Percentiles rank a stretch among this genome's conserved stretches.
Conservation (phyloP, 2,113 vertebrate genomes). For the Electrona antarctica region DNA sequence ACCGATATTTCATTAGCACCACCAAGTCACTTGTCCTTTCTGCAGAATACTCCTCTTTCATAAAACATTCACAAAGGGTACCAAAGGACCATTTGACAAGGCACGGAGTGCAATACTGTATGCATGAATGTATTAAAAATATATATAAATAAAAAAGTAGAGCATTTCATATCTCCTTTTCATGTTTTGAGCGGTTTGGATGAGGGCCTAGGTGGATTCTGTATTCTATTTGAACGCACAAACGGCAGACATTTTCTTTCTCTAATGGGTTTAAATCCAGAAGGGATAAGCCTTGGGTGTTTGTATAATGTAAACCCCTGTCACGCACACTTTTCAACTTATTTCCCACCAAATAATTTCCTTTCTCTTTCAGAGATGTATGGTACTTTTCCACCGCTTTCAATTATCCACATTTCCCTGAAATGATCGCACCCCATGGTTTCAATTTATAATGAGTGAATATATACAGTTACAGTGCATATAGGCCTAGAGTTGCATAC, state of each 20-base stretch:
- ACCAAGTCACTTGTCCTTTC: slow-evolving; percentile 25
- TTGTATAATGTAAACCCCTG: neutral
- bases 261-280: neutral
- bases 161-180: slow-evolving; percentile 25
- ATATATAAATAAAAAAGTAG: neutral
- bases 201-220: neutral
- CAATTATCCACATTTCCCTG: neutral
- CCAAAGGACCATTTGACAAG: slow-evolving; percentile 41
- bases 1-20: slow-evolving; percentile 14
- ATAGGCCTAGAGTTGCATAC: no score
- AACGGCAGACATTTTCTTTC: slow-evolving; percentile 1
- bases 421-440: no score
- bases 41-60: slow-evolving; percentile 40
- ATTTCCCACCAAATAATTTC: neutral
- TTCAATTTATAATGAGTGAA: no score
- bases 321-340: neutral
- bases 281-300: neutral
- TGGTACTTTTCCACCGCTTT: neutral
- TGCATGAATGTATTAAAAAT: slow-evolving; percentile 9
- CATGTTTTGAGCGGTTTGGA: slow-evolving; percentile 3
- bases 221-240: slow-evolving; percentile 2
- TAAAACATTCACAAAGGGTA: slow-evolving; percentile 46
- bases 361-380: neutral
- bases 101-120: slow-evolving; percentile 19
- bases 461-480: no score